Evolutionary conservation across 2,888 invertebrate genomes (phyloP).

Genomic region (Thysanoteuthis rhombus): DNA sequence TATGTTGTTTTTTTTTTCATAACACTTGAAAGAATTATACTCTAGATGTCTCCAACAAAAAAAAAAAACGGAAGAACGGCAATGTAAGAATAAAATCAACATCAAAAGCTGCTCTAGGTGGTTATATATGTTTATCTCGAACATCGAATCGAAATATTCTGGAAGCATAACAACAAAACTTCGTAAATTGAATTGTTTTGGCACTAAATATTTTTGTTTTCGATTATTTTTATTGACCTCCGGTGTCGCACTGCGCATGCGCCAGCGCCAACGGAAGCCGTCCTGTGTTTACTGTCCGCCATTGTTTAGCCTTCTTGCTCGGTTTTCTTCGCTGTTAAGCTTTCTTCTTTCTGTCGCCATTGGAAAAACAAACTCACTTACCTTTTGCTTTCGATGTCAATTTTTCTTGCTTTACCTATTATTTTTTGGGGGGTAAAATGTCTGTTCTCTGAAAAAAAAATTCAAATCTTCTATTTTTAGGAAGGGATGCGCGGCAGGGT

Average conservation of each 20-base stretch:
- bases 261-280: background rate
- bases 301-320: background rate
- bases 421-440: background rate
- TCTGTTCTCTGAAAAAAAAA: background rate
- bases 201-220: background rate
- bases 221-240: background rate
- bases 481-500: constrained; percentile 13
- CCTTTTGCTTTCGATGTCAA: background rate
- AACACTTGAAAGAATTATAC: too few species aligned
- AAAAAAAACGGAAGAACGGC: too few species aligned
- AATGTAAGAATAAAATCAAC: too few species aligned
- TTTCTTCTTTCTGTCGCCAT: background rate
- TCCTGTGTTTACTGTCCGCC: background rate
- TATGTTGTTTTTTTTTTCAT: too few species aligned
- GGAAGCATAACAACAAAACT: too few species aligned
- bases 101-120: too few species aligned
- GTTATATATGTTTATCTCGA: background rate
- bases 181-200: too few species aligned
- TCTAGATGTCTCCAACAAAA: too few species aligned
- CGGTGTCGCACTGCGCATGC: constrained; percentile 12
- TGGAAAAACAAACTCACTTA: background rate
- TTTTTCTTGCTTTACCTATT: background rate
- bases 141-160: background rate
- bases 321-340: background rate
- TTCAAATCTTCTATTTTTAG: constrained; percentile 16